Conservation (phyloP, 2,797 vertebrate genomes). For the Molossus alvarezi region DNA sequence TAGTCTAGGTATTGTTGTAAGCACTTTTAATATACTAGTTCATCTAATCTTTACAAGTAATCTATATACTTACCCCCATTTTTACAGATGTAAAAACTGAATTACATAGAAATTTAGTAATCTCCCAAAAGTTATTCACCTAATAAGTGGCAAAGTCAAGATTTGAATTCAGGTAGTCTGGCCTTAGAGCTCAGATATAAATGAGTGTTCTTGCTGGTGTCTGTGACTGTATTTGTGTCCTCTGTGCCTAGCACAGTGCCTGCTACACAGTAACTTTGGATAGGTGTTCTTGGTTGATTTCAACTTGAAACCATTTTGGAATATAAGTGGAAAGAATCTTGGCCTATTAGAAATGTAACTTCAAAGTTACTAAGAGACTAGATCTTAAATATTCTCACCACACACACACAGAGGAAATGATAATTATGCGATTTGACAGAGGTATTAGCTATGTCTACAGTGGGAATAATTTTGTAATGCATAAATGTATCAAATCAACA, state of each 20-base stretch:
- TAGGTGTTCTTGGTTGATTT: not conserved
- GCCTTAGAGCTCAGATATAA: not conserved
- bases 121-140: not conserved
- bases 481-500: not conserved
- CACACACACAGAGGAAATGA: not conserved
- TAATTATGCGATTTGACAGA: not conserved
- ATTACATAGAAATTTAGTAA: not conserved
- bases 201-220: not conserved
- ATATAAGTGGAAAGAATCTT: not conserved
- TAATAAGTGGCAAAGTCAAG: not conserved
- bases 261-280: not conserved
- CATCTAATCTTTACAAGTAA: not conserved
- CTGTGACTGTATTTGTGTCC: not conserved
- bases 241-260: not conserved
- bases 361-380: not conserved
- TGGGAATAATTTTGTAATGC: not conserved
- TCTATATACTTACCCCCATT: not conserved
- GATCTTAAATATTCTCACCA: not conserved
- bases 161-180: not conserved
- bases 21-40: not conserved
- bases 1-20: not conserved
- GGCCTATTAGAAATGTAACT: not conserved
- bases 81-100: not conserved
- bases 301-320: not conserved
- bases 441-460: not conserved